Conservation (phyloP, 2,113 vertebrate species). For the Sorex araneus region DNA sequence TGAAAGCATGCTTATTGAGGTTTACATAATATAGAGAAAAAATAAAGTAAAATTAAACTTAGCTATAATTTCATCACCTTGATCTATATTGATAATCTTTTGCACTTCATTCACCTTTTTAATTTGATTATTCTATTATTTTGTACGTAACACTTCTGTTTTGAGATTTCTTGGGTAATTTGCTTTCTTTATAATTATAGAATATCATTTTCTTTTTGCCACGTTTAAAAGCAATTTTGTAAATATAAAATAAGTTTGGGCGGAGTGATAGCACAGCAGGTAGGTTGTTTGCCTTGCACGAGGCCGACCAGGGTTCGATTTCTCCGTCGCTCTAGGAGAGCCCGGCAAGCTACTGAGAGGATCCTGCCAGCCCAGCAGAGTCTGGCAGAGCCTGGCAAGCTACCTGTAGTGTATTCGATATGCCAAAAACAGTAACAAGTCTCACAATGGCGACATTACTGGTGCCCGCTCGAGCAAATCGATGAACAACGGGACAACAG, state of each 20-base stretch:
- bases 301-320: too few species aligned
- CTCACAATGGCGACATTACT: too few species aligned
- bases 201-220: not conserved
- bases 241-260: slow-evolving; percentile 24
- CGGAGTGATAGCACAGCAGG: too few species aligned
- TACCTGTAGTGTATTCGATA: too few species aligned
- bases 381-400: too few species aligned
- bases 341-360: too few species aligned
- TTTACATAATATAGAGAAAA: slow-evolving; percentile 40
- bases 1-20: not conserved
- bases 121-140: not conserved
- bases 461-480: too few species aligned
- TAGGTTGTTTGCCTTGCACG: too few species aligned
- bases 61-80: not conserved
- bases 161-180: not conserved
- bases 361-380: too few species aligned
- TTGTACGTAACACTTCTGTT: not conserved
- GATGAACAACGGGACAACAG: too few species aligned
- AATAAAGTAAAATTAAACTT: slow-evolving; percentile 13
- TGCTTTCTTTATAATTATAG: slow-evolving; percentile 10
- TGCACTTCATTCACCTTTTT: not conserved
- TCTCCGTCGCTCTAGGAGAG: too few species aligned
- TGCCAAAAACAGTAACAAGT: too few species aligned
- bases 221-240: slow-evolving; percentile 30
- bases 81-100: slow-evolving; percentile 7